Evolutionary conservation across 2,888 invertebrate species (phyloP).

Genomic region (Pasiphila rectangulata): DNA sequence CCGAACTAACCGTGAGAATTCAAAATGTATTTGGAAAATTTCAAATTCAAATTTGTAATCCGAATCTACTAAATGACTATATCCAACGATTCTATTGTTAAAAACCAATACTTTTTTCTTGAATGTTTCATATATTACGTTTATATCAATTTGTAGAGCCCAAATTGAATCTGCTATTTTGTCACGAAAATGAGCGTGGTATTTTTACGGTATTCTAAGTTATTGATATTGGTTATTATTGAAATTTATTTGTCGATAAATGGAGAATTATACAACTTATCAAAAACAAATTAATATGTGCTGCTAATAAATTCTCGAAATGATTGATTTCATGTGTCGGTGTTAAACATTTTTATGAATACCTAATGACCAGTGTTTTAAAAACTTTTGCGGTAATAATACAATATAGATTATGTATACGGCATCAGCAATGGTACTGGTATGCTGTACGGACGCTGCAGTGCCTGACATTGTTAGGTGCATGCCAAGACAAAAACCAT

Average conservation of each 20-base stretch:
- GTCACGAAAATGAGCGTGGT: slow-evolving; percentile 29
- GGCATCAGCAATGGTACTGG: too few relatives aligned
- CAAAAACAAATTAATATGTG: too few relatives aligned
- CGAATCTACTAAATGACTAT: slow-evolving; percentile 56
- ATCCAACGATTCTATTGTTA: slow-evolving; percentile 50
- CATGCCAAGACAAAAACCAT: background rate
- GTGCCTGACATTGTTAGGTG: too few relatives aligned
- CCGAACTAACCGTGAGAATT: slow-evolving; percentile 26
- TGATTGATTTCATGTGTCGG: too few relatives aligned
- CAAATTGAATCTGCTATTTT: slow-evolving; percentile 50
- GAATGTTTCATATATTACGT: slow-evolving; percentile 49
- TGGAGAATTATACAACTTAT: too few relatives aligned
- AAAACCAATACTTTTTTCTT: slow-evolving; percentile 43
- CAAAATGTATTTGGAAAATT: slow-evolving; percentile 29
- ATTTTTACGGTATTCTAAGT: slow-evolving; percentile 27
- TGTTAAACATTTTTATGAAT: too few relatives aligned
- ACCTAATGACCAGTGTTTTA: too few relatives aligned
- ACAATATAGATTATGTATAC: too few relatives aligned
- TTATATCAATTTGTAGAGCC: slow-evolving; percentile 44
- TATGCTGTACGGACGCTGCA: too few relatives aligned
- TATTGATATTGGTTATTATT: slow-evolving; percentile 25
- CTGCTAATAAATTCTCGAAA: too few relatives aligned
- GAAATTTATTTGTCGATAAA: too few relatives aligned
- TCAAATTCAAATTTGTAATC: slow-evolving; percentile 53
- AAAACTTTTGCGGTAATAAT: too few relatives aligned